Percentiles rank a stretch among this genome's conserved stretches.
Evolutionary conservation across 2,888 invertebrate species (phyloP).

Genomic region (Lasioglossum villosulum): DNA sequence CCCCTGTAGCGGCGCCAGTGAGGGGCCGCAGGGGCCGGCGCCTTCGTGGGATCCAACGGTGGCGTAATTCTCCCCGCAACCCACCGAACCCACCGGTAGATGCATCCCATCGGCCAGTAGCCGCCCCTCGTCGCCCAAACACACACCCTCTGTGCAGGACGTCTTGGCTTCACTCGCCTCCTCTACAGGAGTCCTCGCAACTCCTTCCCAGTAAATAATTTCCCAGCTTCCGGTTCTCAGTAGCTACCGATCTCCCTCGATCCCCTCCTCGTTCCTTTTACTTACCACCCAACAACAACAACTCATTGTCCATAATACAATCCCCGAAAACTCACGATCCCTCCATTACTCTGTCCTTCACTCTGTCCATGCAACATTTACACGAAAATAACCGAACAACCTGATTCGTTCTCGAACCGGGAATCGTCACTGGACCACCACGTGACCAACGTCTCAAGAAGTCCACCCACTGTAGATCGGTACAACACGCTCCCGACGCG

Average conservation of each 20-base stretch:
- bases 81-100: slow-evolving; percentile 84
- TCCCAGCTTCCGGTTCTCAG: not conserved
- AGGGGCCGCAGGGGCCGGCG: slow-evolving; percentile 75
- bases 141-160: slow-evolving; percentile 64
- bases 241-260: slow-evolving; percentile 8
- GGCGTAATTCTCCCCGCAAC: slow-evolving; percentile 83
- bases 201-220: not conserved
- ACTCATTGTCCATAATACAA: not conserved
- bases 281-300: slow-evolving; percentile 10
- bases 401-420: no score
- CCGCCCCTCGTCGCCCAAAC: slow-evolving; percentile 72
- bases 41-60: slow-evolving; percentile 79
- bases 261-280: not conserved
- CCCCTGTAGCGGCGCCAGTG: slow-evolving; percentile 79
- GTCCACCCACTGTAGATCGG: slow-evolving; percentile 8
- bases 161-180: slow-evolving; percentile 69
- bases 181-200: slow-evolving; percentile 41
- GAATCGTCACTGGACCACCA: slow-evolving; percentile 24
- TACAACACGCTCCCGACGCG: slow-evolving; percentile 21
- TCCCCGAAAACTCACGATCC: slow-evolving; percentile 10
- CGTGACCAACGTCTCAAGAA: slow-evolving; percentile 19
- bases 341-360: slow-evolving; percentile 30
- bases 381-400: not conserved
- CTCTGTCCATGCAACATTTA: slow-evolving; percentile 6
- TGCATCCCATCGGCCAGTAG: slow-evolving; percentile 83